phyloP scores from a whole-genome alignment of 2,113 vertebrate species.

The Oenanthe oenanthe region DNA sequence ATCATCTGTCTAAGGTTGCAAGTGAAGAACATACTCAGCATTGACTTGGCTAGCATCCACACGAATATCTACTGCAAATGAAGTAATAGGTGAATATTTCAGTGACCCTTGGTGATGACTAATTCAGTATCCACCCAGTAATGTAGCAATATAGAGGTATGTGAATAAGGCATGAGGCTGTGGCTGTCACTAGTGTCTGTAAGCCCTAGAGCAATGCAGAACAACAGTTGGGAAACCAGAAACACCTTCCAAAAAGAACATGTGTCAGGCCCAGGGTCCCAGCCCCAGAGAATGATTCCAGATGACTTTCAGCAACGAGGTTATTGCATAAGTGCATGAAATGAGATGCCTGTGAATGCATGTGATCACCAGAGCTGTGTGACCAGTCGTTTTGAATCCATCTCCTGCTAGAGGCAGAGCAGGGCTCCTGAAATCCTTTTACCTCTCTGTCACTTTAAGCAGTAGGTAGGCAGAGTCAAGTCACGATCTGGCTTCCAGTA shows the following conservation, averaged over 20 bases:
- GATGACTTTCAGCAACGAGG: constrained; percentile 42
- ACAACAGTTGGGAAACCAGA: constrained; percentile 37
- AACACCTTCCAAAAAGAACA: constrained; percentile 55
- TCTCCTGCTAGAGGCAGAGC: not conserved
- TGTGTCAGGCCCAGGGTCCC: not conserved
- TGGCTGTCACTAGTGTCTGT: not conserved
- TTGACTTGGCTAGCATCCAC: not conserved
- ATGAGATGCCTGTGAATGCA: not conserved
- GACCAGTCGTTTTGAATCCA: fast-evolving
- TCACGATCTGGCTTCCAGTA: not conserved
- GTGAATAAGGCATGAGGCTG: not conserved
- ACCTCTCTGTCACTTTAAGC: not conserved
- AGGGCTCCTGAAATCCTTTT: not conserved
- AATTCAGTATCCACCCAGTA: constrained; percentile 55
- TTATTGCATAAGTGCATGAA: constrained; percentile 24
- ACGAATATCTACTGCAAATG: constrained; percentile 12
- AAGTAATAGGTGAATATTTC: constrained; percentile 48
- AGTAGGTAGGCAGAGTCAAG: not conserved
- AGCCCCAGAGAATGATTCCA: constrained; percentile 24
- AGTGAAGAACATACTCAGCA: not conserved
- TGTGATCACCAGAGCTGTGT: not conserved
- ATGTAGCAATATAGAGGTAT: constrained; percentile 24
- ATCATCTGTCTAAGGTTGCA: not conserved
- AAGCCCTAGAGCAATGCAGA: constrained; percentile 25
- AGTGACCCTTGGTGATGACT: constrained; percentile 35